A percentile compares a stretch with the other conserved stretches of the same genome.
Evolutionary conservation across 2,888 invertebrate species (phyloP).

Genomic region (Euclidia mi): DNA sequence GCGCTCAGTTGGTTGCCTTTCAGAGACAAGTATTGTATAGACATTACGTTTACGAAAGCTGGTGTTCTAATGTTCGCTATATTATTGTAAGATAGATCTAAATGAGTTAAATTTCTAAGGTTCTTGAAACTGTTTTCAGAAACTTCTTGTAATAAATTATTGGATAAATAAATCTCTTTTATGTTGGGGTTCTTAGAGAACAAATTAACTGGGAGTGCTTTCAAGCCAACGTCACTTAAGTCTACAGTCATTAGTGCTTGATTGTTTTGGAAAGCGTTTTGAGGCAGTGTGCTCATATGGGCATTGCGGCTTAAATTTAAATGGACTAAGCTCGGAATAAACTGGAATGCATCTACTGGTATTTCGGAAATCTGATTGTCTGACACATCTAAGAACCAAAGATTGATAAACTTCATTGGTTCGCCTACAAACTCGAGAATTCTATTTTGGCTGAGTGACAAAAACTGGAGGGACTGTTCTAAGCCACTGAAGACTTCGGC

Average conservation of each 20-base stretch:
- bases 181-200: slow-evolving; percentile 92
- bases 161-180: slow-evolving; percentile 92
- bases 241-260: slow-evolving; percentile 92
- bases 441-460: slow-evolving; percentile 94
- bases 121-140: slow-evolving; percentile 94
- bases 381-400: slow-evolving; percentile 94
- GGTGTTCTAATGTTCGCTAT: slow-evolving; percentile 94
- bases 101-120: slow-evolving; percentile 92
- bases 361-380: slow-evolving; percentile 94
- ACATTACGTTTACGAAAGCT: slow-evolving; percentile 94
- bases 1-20: slow-evolving; percentile 94
- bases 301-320: slow-evolving; percentile 94
- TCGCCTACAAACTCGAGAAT: slow-evolving; percentile 92
- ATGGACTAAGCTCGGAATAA: slow-evolving; percentile 91
- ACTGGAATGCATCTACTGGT: slow-evolving; percentile 91
- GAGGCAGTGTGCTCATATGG: slow-evolving; percentile 91
- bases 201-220: slow-evolving; percentile 93
- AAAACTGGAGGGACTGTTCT: slow-evolving; percentile 92
- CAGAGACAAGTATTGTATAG: slow-evolving; percentile 92
- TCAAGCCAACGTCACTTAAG: slow-evolving; percentile 93
- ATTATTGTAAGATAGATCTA: slow-evolving; percentile 95
- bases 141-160: slow-evolving; percentile 94
- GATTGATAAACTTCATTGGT: slow-evolving; percentile 91
- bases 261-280: slow-evolving; percentile 93
- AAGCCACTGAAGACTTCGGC: slow-evolving; percentile 94